Base-by-base conservation (phyloP, 2,113 vertebrate genomes). In the Epinephelus cyanopodus region DNA sequence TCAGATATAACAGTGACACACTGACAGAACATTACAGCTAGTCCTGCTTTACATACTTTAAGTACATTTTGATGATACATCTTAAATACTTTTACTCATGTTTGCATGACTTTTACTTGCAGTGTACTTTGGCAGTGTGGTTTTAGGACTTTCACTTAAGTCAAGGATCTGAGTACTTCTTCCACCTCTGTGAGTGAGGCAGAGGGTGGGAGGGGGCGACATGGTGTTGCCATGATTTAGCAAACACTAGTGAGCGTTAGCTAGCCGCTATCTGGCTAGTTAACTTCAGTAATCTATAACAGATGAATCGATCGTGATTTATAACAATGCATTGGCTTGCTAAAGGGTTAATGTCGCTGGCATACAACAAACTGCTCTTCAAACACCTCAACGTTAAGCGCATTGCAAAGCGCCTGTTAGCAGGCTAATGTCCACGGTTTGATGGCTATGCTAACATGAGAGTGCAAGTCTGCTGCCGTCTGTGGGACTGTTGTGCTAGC, bases 181-280 rank as follows among this genome's bases (percentile, higher is more conserved):
- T 18, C 33, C 15, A 3, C n/a, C 12, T 9, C 56, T 6, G 25
- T 45, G 71, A 65, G 65, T 17, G 57, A 57, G 25, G 5, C 23
- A 17, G 47, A 3, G 23, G 84, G 89, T 80, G 84, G 77, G 82
- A 80, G 87, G 88, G 84, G 27, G 77, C 69, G 61, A 76, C 79
- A 68, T 84, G 70, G 70, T 83, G 82, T 80, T 91, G 77, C 81
- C 88, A 86, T 92, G 90, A 93, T 90, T 91, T 93, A 90, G 87
- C 89, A 92, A 94, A 93, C 87, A 88, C 68, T 70, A 58, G 67
- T 47, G 65, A 77, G 12, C 63, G 23, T 25, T 75, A 74, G 77
- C 84, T 72, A 52, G 29, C 33, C 42, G 47, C 56, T 83, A 61
- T 5, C 12, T n/a, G 0, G 42, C 17, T 45, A 3, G 6, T 18